These are phyloP conservation scores for Iphiclides podalirius DNA, from an alignment of 2,888 invertebrate genomes.

Conservation along the genomic window DNA sequence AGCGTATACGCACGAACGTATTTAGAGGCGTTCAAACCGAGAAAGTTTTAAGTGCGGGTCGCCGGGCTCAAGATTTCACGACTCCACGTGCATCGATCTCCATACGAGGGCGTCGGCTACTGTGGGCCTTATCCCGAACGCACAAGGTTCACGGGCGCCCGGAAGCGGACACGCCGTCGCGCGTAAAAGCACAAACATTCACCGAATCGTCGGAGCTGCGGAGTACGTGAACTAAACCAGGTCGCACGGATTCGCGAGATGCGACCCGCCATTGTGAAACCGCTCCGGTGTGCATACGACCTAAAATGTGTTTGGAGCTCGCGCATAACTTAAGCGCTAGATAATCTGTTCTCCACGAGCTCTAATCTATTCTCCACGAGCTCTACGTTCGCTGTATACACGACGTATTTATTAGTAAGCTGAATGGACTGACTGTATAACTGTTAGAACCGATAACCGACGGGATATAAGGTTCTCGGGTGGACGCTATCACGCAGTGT, in stretches of 20 bases:
- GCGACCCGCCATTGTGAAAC: constrained; percentile 23
- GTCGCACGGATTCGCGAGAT: constrained; percentile 43
- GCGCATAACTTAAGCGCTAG: constrained; percentile 4
- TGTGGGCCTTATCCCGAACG: too few species aligned
- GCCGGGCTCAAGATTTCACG: constrained; percentile 18
- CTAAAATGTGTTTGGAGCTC: constrained; percentile 17
- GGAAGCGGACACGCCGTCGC: neutral
- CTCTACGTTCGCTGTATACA: too few species aligned
- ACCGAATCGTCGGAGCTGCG: constrained; percentile 34
- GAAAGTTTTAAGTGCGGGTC: constrained; percentile 25
- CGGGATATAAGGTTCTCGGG: too few species aligned
- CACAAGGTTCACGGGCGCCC: too few species aligned
- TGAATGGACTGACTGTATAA: too few species aligned
- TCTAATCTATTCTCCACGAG: too few species aligned
- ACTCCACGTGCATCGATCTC: constrained; percentile 2
- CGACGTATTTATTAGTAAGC: too few species aligned
- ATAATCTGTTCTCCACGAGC: constrained; percentile 9
- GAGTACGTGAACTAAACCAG: constrained; percentile 55
- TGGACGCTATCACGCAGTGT: too few species aligned
- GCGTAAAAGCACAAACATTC: constrained; percentile 31
- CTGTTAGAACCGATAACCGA: too few species aligned
- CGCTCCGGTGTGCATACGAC: constrained; percentile 20
- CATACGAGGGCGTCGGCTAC: too few species aligned
- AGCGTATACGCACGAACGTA: constrained; percentile 4
- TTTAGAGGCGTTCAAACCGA: constrained; percentile 5